Evolutionary conservation across 2,113 vertebrate species (phyloP).

Genomic region (Bufo bufo): DNA sequence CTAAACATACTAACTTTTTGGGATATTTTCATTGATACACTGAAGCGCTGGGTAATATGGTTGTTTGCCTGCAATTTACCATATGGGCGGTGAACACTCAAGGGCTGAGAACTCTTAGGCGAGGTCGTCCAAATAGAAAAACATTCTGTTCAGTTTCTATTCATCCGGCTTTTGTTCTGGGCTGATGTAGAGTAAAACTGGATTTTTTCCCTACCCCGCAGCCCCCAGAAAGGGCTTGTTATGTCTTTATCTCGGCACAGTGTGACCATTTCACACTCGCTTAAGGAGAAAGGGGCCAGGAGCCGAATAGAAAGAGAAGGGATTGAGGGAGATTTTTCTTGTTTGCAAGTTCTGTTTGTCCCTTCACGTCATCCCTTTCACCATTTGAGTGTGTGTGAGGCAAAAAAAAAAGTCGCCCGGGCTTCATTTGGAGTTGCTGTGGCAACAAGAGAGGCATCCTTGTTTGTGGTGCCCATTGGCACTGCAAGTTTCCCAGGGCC

Average conservation of each 20-base stretch:
- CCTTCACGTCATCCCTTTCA: slow-evolving; percentile 67
- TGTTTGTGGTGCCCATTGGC: slow-evolving; percentile 63
- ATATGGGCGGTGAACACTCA: neutral
- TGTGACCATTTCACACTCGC: slow-evolving; percentile 44
- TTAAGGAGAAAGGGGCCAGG: slow-evolving; percentile 50
- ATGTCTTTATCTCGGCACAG: slow-evolving; percentile 56
- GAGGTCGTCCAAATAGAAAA: neutral
- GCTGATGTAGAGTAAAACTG: slow-evolving; percentile 21
- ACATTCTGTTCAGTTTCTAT: slow-evolving; percentile 25
- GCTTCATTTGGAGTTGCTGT: slow-evolving; percentile 67
- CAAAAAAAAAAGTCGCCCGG: slow-evolving; percentile 63
- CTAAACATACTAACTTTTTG: neutral
- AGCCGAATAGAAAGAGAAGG: neutral
- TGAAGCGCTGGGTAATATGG: slow-evolving; percentile 67
- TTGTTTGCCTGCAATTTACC: neutral
- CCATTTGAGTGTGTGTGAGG: slow-evolving; percentile 34
- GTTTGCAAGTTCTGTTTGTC: slow-evolving; percentile 63
- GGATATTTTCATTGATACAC: neutral
- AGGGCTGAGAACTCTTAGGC: slow-evolving; percentile 26
- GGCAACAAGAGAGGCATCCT: slow-evolving; percentile 69
- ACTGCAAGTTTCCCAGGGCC: slow-evolving; percentile 76
- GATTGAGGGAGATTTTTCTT: slow-evolving; percentile 56
- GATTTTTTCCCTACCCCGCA: slow-evolving; percentile 40
- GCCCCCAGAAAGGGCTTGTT: slow-evolving; percentile 24
- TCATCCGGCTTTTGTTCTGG: slow-evolving; percentile 51